Conservation (phyloP, 2,113 vertebrate species). For the Collichthys lucidus region DNA sequence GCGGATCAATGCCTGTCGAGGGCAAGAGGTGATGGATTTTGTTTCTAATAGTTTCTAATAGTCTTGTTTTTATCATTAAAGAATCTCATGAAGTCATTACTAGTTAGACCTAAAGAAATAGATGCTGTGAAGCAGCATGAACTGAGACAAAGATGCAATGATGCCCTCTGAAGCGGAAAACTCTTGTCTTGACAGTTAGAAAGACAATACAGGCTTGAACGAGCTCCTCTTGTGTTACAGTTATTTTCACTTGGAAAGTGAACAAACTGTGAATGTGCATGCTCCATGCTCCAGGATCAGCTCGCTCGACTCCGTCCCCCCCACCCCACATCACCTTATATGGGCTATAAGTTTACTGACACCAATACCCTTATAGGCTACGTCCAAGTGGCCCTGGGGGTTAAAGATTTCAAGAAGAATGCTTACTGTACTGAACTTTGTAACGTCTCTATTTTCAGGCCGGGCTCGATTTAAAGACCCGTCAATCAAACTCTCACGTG, state of each 20-base stretch:
- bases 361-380: slow-evolving; percentile 11
- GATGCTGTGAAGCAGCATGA: background rate
- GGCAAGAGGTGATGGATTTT: too few relatives aligned
- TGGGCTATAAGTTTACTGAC: slow-evolving; percentile 55
- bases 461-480: background rate
- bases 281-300: background rate
- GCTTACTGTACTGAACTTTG: slow-evolving; percentile 34
- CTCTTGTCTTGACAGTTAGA: slow-evolving; percentile 2
- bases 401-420: slow-evolving; percentile 31
- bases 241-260: slow-evolving; percentile 15
- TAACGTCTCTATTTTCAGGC: slow-evolving; percentile 34
- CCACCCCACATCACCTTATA: slow-evolving; percentile 24
- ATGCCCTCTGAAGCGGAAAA: background rate
- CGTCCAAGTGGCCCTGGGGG: slow-evolving; percentile 1
- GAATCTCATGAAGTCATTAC: too few relatives aligned
- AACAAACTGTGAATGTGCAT: background rate
- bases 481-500: slow-evolving; percentile 41
- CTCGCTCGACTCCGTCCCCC: slow-evolving; percentile 11
- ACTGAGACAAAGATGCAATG: background rate
- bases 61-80: too few relatives aligned
- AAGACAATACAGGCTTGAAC: too few relatives aligned
- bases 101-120: too few relatives aligned
- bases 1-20: too few relatives aligned
- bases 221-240: background rate
- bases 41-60: too few relatives aligned